Evolutionary conservation across 2,797 vertebrate species (phyloP), one percentile per base, ranked within the genome.

Genomic region (Martes flavigula): DNA sequence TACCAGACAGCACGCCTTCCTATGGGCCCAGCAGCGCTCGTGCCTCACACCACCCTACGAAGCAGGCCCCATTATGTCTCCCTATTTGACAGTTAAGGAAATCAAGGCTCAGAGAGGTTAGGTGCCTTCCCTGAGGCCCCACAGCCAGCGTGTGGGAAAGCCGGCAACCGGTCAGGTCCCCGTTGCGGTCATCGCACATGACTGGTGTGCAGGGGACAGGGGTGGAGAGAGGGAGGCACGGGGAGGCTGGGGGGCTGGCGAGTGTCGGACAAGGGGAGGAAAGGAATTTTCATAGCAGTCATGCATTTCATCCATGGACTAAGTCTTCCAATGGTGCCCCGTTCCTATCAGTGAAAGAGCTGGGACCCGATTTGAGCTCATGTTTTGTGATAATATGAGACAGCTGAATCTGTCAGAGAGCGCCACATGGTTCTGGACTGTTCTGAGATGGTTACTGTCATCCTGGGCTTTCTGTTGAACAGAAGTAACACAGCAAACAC

Each of bases 341-440:
- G 46, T 40, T 40, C 46, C 1, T 7, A 51, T 10, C 68, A 17
- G 0, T 27, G 64, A n/a, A 70, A 60, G 13, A 40, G 48, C 3
- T 35, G 43, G 81, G 75, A 40, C 38, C 70, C 30, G 35, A 92
- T 9, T 7, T 17, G 23, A 83, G 86, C 81, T 72, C 82, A 1
- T 82, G 48, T 56, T 87, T 94, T 89, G 46, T 27, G 75, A 77
- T 38, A 93, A 85, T 87, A 73, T 25, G 60, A 68, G 51, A 68
- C 85, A 43, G 88, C 27, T 62, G 92, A 90, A 64, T 90, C 73
- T 0, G 1, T 81, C 84, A 17, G 51, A 77, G 56, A 84, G 79
- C 93, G 23, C 58, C 56, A 79, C 60, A 46, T 60, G 72, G 93
- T 73, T 43, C 84, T 81, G 92, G 87, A 87, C 87, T 85, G 90